These are phyloP conservation scores for Patella vulgata DNA, from an alignment of 1,140 invertebrate species.

Conservation along the genomic window DNA sequence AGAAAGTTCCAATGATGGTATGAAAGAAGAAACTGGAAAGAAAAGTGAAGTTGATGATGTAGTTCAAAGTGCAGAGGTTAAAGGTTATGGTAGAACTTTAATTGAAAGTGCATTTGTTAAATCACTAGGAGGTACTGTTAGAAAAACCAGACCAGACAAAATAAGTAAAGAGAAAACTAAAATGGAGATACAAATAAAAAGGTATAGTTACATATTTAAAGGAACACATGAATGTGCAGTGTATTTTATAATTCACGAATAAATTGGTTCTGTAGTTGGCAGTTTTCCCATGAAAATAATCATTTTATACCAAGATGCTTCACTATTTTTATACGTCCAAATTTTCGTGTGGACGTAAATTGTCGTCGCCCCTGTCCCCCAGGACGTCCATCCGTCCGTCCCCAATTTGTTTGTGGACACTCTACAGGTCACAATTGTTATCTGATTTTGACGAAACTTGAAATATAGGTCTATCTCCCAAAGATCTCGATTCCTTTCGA, in stretches of 20 bases:
- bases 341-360: too few relatives aligned
- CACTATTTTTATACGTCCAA: too few relatives aligned
- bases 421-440: too few relatives aligned
- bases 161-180: background rate
- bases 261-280: background rate
- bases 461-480: too few relatives aligned
- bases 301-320: too few relatives aligned
- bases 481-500: too few relatives aligned
- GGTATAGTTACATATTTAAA: background rate
- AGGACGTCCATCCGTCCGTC: too few relatives aligned
- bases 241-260: background rate
- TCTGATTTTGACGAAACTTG: too few relatives aligned
- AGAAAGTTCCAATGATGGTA: constrained; percentile 13
- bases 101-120: background rate
- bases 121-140: background rate
- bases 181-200: background rate
- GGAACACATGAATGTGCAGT: background rate
- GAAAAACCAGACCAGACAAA: background rate
- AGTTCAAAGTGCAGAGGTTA: constrained; percentile 1
- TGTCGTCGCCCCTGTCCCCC: too few relatives aligned
- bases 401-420: too few relatives aligned
- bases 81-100: background rate
- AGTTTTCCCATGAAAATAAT: background rate
- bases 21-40: background rate
- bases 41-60: constrained; percentile 12